Base-by-base conservation (phyloP, 2,113 vertebrate genomes). In the Brachyhypopomus gauderio region DNA sequence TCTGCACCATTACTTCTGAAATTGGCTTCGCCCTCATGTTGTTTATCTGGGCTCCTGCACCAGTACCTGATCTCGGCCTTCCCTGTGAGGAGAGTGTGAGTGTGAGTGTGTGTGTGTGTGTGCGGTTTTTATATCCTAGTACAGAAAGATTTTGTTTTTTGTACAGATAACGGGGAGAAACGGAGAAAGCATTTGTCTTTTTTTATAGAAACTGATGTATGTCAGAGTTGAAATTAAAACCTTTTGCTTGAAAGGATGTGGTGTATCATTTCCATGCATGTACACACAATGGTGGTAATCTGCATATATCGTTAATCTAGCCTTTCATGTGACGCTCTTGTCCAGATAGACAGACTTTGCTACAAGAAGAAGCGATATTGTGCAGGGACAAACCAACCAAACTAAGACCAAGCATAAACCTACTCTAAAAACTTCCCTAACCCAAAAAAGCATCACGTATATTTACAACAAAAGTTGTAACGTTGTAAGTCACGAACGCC, bases 121-220 rank as follows among this genome's bases (percentile, higher is more conserved):
- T 52, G 45, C 12, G 1, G 12, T 91, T 83, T 82, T 88, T 90
- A 87, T 85, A 88, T 95, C 90, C 92, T 88, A 81, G 79, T 75
- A 86, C 88, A 88, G 77, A 14, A 58, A 77, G 64, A 87, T 90
- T 87, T 30, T n/a, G n/a, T n/a, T 30, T 30, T 70, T 92, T 93
- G 86, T 93, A 91, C 89, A 85, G 79, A 72, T 85, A 76, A 66
- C 86, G 62, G 63, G 20, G 76, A 84, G 58, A 20, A 48, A 69
- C 71, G 59, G 71, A 38, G 62, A 69, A 55, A 36, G 67, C 23
- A 73, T 66, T 72, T 79, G 86, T 88, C 82, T 82, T 41, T 19
- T 60, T 63, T 78, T 86, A 20, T 25, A 62, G 70, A 34, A 83
- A 71, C 30, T 72, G 25, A 12, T 74, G 8, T 89, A 4, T 80